Base-by-base conservation (phyloP, 2,797 vertebrate species). In the Eurystomus glaucurus region DNA sequence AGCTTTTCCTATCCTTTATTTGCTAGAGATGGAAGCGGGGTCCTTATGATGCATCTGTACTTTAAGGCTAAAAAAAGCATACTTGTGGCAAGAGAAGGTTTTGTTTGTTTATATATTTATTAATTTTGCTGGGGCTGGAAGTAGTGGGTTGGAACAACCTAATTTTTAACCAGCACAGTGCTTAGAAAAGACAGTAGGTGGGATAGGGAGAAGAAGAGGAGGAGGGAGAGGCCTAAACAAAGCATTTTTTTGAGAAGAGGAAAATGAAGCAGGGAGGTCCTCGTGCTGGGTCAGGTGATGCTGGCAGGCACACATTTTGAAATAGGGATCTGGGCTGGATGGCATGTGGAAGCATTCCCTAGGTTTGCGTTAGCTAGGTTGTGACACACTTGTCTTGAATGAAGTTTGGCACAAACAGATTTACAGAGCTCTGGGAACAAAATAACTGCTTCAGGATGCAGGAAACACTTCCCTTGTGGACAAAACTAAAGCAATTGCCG, bases 401-500 rank as follows among this genome's bases (percentile, higher is more conserved):
- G 31, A 91, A 90, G 33, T 83, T 86, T 88, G 58, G 33, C 72
- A 61, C 41, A 91, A 88, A 88, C 4, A 57, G 52, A 81, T 93
- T 95, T 90, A 68, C 12, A 85, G 77, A n/a, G 26, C 45, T 65
- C 39, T 78, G 70, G 65, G 61, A 95, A 68, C 7, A 78, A 88
- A 93, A 48, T 45, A 74, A 86, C 41, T 50, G 14, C 60, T 93
- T 70, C 57, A 77, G 61, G 45, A 92, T 21, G 43, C 75, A 84
- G 33, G 18, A 83, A 88, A 71, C 45, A 4, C 85, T 95, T 93
- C 79, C 57, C 64, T 60, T 60, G 80, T 81, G 76, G 21, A 75
- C 37, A 68, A 83, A 88, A 86, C 5, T 51, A 69, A 77, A 78
- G 65, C 45, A 92, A 72, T 82, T 89, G 33, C 29, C 64, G 26